Base-by-base conservation (phyloP, 2,888 invertebrate genomes). In the Chymomyza caudatula region DNA sequence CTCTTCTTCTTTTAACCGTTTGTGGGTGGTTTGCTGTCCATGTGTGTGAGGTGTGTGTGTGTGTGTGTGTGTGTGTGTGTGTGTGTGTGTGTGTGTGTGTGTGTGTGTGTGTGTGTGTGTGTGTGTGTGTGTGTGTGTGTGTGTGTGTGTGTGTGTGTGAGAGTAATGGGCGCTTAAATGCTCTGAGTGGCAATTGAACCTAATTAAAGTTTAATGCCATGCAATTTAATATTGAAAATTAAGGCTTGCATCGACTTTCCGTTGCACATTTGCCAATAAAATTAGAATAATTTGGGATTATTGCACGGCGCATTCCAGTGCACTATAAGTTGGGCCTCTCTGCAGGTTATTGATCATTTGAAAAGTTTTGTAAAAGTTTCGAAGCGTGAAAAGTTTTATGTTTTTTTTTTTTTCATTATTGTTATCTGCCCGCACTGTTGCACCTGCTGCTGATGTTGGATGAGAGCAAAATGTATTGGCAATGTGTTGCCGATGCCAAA, bases 401-500 rank as follows among this genome's bases (percentile, higher is more conserved):
- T 44, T 47, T 49, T 67, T 25, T 61, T 58, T 25, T 37, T 23
- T 58, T 42, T 60, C 23, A 3, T 37, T 37, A 37, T 37, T 37
- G 29, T 37, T 52, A 63, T 53, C 69, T 67, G 58, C 51, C 29
- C 29, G 11, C 29, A 57, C n/a, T 60, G 54, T 65, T 68, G 78
- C 80, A 81, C 77, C 81, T 85, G 85, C 80, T 82, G 76, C 76
- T 58, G 11, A 23, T 11, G 22, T n/a, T 25, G 47, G 11, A 37
- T 37, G 29, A 37, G n/a, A 47, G 25, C 6, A 25, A 83, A 85
- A 81, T 77, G 76, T 83, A 81, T 85, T 77, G 83, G 74, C 83
- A 85, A 83, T 81, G 80, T 81, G 83, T 77, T 85, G 76, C 78
- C 81, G 80, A 85, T 81, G 83, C 78, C 76, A 77, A 85, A 85